A percentile compares a stretch with the other conserved stretches of the same genome.
Conservation (phyloP, 1,140 invertebrate genomes). For the Papilio polyxenes region DNA sequence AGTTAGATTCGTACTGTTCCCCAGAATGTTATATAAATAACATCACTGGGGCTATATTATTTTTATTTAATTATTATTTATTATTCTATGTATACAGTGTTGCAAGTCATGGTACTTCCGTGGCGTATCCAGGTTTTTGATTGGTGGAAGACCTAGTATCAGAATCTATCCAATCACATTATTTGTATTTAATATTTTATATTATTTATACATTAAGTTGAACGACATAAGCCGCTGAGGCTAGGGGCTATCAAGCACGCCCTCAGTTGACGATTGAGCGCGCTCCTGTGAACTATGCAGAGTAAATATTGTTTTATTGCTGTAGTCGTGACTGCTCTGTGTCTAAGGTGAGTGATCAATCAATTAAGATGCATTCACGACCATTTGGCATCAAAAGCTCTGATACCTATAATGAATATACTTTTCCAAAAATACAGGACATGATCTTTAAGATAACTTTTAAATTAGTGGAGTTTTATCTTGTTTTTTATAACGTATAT, state of each 20-base stretch:
- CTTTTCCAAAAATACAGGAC: no score
- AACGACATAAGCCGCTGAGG: not conserved
- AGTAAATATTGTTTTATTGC: constrained; percentile 21
- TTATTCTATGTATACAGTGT: no score
- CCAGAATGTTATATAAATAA: no score
- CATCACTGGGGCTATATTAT: no score
- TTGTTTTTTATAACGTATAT: no score
- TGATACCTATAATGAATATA: no score
- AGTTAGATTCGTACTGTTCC: no score
- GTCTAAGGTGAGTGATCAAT: constrained; percentile 7
- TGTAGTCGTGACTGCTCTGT: not conserved
- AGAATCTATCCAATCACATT: not conserved
- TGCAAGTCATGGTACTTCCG: not conserved
- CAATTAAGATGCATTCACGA: not conserved
- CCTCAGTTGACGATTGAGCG: constrained; percentile 13
- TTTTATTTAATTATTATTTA: no score
- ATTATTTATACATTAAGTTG: not conserved
- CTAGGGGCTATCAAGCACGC: constrained; percentile 8
- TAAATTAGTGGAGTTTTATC: no score
- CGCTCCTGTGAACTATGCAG: not conserved
- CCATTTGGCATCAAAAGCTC: not conserved
- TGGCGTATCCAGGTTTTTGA: not conserved
- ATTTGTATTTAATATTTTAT: not conserved
- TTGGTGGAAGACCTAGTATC: not conserved
- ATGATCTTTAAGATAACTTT: no score